phyloP scores from a whole-genome alignment of 2,113 vertebrate species.

The Halcyon malimbica region DNA sequence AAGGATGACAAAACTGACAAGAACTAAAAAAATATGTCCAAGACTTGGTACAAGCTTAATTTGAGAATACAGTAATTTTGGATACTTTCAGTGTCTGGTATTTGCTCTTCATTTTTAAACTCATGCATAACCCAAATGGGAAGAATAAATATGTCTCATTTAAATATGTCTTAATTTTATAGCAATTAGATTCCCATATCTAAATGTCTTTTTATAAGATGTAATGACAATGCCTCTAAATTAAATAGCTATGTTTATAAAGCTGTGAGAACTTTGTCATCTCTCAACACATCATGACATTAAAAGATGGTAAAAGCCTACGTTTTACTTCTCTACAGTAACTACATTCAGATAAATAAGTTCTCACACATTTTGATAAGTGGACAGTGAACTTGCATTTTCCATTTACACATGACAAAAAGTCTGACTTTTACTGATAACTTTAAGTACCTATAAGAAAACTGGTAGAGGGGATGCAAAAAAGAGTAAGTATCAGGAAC shows the following conservation, averaged over 20 bases:
- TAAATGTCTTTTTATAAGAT: not conserved
- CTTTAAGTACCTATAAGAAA: not conserved
- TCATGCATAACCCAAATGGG: not conserved
- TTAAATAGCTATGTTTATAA: slow-evolving; percentile 34
- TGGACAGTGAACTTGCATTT: not conserved
- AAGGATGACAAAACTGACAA: not conserved
- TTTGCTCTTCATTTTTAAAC: not conserved
- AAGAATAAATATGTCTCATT: not conserved
- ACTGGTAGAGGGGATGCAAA: not conserved
- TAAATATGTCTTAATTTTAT: not conserved
- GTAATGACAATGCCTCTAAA: not conserved
- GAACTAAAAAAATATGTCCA: not conserved
- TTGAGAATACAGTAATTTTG: not conserved
- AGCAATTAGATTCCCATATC: not conserved
- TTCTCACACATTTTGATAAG: not conserved
- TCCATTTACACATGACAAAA: not conserved
- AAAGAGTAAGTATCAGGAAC: not conserved
- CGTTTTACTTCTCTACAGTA: not conserved
- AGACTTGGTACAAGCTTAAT: not conserved
- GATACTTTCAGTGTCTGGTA: not conserved
- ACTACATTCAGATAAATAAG: not conserved
- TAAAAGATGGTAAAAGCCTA: not conserved
- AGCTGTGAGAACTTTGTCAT: slow-evolving; percentile 26
- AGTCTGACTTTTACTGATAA: not conserved
- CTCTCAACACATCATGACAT: slow-evolving; percentile 8